Conservation (phyloP, 2,888 invertebrate species). For the Prostheceraeus crozeri region DNA sequence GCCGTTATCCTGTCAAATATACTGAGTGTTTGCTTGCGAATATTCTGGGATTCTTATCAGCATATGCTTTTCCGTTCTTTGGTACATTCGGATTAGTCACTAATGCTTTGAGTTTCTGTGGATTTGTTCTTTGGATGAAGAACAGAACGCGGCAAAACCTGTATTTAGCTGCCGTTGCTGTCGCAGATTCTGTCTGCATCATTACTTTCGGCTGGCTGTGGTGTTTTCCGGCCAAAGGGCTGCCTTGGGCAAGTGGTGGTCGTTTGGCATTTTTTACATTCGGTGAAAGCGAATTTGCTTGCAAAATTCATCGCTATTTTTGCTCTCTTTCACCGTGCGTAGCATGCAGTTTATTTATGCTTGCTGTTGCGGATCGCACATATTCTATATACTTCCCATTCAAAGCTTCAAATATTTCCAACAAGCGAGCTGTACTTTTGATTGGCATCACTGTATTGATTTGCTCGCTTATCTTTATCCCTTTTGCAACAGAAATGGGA, state of each 20-base stretch:
- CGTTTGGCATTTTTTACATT: constrained; percentile 1
- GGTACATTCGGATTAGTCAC: constrained; percentile 1
- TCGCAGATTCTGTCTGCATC: not conserved
- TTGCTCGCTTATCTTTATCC: no score
- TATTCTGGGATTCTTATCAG: not conserved
- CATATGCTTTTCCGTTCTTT: not conserved
- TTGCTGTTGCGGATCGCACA: not conserved
- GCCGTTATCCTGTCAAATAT: no score
- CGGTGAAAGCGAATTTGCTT: not conserved
- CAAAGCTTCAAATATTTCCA: no score
- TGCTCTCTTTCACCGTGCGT: not conserved
- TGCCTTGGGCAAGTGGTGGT: not conserved
- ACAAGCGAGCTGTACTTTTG: no score
- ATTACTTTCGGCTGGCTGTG: constrained; percentile 5
- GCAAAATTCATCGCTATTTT: not conserved
- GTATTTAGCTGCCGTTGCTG: not conserved
- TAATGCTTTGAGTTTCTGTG: not conserved
- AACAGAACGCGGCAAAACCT: not conserved
- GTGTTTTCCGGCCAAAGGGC: constrained; percentile 16
- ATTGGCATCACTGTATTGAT: no score
- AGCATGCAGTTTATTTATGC: not conserved
- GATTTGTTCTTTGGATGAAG: not conserved
- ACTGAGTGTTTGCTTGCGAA: no score
- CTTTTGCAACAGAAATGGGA: no score
- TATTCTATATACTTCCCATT: not conserved